Evolutionary conservation across 2,797 vertebrate genomes (phyloP), one percentile per base, ranked within the genome.

Genomic region (Glossophaga mutica): DNA sequence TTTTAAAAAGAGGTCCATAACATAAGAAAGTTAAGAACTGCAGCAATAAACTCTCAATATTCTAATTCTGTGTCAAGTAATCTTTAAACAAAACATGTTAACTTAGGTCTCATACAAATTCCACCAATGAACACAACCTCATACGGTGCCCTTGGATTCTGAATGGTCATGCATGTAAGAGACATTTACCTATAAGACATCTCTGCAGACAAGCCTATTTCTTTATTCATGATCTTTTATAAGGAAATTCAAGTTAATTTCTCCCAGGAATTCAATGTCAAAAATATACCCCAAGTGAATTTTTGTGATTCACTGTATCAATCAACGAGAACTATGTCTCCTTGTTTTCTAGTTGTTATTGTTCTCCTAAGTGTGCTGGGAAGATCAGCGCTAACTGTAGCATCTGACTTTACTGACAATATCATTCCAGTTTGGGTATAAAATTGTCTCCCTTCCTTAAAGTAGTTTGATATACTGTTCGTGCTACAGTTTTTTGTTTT

Each of bases 21-120:
- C 10, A 29, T 82, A 87, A 89, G 42, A 82, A 94, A 46, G 29
- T 52, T 89, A 90, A 91, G 68, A 84, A 46, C 26, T 84, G 18
- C 16, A 73, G 34, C 21, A 86, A 21, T 50, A 90, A 91, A 14
- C 16, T 71, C 9, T 68, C 24, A 52, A 44, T 73, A 67, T 1
- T 94, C 44, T 71, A 92, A 18, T 71, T 50, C n/a, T 90, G 12
- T 84, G 32, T 90, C 71, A 68, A 96, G 94, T 95, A n/a, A 88
- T 94, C 67, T 85, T 55, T 79, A 81, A 84, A 62, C 9, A 88
- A 87, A 86, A 89, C 3, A 21, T 50, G 84, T 22, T 84, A 88
- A 26, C 62, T 85, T 87, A 37, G 29, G 16, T 39, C 19, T 57
- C 44, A 76, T 70, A 59, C 48, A 32, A 73, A 79, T 77, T 83